These are phyloP conservation scores for Thecocarcelia acutangulata DNA, from an alignment of 2,888 invertebrate genomes.

Conservation along the genomic window DNA sequence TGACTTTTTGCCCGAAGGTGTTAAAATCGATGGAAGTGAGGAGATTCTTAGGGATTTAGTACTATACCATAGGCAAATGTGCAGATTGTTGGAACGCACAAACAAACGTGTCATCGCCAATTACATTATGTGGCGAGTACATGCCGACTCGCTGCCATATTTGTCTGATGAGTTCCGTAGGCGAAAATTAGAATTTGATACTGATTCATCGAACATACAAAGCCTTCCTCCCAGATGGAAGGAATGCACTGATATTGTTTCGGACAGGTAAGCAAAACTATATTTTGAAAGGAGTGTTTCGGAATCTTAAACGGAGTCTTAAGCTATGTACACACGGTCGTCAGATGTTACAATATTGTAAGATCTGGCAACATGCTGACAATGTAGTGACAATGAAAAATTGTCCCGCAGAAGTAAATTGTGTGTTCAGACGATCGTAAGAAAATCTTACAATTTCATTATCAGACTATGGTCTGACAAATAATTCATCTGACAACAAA, in stretches of 20 bases:
- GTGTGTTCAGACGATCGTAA: too few species aligned
- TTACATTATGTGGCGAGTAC: conserved; percentile 95
- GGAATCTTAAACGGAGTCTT: conserved; percentile 81
- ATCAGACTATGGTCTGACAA: too few species aligned
- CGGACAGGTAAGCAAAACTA: conserved; percentile 87
- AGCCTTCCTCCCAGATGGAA: conserved; percentile 95
- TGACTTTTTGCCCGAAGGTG: conserved; percentile 86
- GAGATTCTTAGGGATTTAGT: conserved; percentile 92
- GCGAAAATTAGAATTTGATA: conserved; percentile 90
- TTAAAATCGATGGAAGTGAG: conserved; percentile 86
- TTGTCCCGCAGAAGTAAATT: too few species aligned
- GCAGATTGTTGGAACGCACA: conserved; percentile 83
- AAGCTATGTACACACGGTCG: too few species aligned
- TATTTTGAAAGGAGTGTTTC: too few species aligned
- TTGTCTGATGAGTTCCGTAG: conserved; percentile 89
- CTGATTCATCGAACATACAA: conserved; percentile 90
- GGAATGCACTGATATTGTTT: conserved; percentile 91
- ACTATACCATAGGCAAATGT: conserved; percentile 88
- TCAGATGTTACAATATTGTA: too few species aligned
- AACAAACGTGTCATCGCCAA: conserved; percentile 89
- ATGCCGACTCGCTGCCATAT: conserved; percentile 90
- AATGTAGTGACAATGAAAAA: too few species aligned
- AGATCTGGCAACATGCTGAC: too few species aligned
- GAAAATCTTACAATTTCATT: too few species aligned
- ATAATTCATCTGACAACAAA: too few species aligned